Evolutionary conservation across 2,113 vertebrate species (phyloP).

Genomic region (Micronycteris hirsuta): DNA sequence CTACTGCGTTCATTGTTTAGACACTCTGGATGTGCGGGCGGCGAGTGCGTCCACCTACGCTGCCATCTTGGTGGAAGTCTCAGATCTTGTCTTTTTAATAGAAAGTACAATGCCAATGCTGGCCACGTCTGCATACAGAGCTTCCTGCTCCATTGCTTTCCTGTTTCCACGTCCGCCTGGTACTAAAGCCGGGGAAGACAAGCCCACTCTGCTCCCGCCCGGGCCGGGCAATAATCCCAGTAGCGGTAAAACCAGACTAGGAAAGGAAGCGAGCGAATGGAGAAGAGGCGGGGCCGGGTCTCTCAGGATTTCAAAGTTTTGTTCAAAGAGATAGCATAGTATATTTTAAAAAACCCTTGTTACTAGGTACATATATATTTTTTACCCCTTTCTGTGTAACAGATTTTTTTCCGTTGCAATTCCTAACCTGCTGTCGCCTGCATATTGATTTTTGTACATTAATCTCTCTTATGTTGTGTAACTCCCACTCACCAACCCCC

Average conservation of each 20-base stretch:
- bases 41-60: no score
- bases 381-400: background rate
- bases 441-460: background rate
- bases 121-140: background rate
- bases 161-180: background rate
- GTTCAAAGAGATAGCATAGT: background rate
- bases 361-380: background rate
- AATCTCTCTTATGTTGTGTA: background rate
- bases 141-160: background rate
- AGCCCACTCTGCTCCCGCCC: background rate
- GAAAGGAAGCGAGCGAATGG: accelerated
- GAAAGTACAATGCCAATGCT: no score
- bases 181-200: accelerated
- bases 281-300: background rate
- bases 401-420: background rate
- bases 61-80: no score
- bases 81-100: no score
- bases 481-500: background rate
- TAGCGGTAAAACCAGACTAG: accelerated
- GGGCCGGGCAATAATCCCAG: background rate
- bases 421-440: background rate
- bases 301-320: background rate
- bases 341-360: background rate
- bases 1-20: no score
- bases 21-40: no score